Conservation (phyloP, 2,797 vertebrate species). For the Muscicapa comitata region DNA sequence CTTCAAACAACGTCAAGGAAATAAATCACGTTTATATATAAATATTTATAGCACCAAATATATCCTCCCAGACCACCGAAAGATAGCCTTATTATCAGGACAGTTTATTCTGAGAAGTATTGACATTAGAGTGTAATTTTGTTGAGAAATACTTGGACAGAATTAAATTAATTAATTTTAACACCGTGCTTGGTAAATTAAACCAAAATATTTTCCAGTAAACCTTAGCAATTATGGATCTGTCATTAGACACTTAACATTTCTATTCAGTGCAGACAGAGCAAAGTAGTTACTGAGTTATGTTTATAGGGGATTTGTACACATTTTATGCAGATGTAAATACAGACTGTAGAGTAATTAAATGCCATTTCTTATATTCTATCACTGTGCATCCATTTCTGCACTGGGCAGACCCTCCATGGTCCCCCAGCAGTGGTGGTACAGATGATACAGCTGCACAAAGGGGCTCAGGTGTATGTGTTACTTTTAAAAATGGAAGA, state of each 20-base stretch:
- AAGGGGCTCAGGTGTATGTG: neutral
- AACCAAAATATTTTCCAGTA: neutral
- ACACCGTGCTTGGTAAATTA: neutral
- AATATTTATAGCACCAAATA: neutral
- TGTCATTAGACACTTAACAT: neutral
- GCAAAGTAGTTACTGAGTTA: neutral
- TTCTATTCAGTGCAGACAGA: neutral
- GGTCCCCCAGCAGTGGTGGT: neutral
- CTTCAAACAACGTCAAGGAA: constrained; percentile 1
- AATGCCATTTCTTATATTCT: neutral
- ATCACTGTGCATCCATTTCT: neutral
- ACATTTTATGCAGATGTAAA: neutral
- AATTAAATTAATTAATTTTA: neutral
- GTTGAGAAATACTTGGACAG: neutral
- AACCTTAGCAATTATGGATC: neutral
- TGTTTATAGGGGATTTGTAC: neutral
- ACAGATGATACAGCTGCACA: neutral
- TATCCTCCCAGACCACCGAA: neutral
- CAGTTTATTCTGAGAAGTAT: neutral
- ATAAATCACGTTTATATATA: neutral
- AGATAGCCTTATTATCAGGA: neutral
- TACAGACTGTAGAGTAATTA: neutral
- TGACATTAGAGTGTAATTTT: neutral
- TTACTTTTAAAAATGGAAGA: neutral
- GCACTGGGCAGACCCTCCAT: too few species aligned